These are phyloP conservation scores for Acleris literana DNA, from an alignment of 2,888 invertebrate species.

Conservation along the genomic window DNA sequence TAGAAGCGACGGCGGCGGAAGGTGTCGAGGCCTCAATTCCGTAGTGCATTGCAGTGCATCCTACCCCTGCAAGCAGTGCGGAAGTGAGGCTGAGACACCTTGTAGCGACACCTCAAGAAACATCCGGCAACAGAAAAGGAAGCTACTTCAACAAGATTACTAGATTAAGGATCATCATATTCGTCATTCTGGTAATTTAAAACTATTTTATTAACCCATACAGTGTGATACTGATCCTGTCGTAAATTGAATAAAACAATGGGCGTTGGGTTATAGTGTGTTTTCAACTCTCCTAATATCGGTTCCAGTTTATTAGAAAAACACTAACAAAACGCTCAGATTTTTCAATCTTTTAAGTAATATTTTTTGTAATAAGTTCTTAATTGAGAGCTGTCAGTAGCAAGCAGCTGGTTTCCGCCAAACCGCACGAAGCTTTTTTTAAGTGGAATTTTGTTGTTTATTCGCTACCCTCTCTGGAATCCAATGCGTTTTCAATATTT, in stretches of 20 bases:
- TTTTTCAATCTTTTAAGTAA: not conserved
- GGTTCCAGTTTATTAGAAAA: not conserved
- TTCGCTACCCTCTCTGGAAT: constrained; percentile 5
- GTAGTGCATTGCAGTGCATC: constrained; percentile 98
- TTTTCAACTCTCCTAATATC: not conserved
- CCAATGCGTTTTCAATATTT: constrained; percentile 28
- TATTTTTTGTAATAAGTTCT: constrained; percentile 41
- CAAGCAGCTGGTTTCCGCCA: constrained; percentile 38
- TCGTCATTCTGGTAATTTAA: constrained; percentile 1
- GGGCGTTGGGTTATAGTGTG: not conserved
- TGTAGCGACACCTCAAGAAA: constrained; percentile 55
- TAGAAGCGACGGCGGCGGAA: constrained; percentile 50
- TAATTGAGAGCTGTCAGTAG: constrained; percentile 43
- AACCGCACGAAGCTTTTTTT: constrained; percentile 23
- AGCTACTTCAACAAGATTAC: constrained; percentile 6
- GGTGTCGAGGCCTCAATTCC: constrained; percentile 93
- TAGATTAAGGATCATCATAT: not conserved
- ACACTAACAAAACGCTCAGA: not conserved
- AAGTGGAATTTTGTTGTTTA: constrained; percentile 26
- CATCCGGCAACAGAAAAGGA: constrained; percentile 28
- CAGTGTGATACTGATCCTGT: not conserved
- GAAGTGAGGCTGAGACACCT: constrained; percentile 90
- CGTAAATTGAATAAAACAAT: not conserved
- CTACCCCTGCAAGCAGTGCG: constrained; percentile 96
- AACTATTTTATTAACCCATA: not conserved